Base-by-base conservation (phyloP, 1,140 invertebrate species). In the Sipha flava region DNA sequence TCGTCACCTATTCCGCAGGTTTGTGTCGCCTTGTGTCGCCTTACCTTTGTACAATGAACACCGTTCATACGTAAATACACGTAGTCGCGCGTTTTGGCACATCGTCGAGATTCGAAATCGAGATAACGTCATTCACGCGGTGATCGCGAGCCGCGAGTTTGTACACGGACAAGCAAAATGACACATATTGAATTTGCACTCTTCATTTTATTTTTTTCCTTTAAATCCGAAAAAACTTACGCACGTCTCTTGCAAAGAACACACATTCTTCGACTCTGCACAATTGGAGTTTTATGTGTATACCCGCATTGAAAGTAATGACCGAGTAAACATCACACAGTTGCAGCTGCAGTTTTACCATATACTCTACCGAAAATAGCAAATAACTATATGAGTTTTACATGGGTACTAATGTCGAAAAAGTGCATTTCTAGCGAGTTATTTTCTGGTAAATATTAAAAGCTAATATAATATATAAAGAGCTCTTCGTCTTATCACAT, bases 71-170 rank as follows among this genome's bases (percentile, higher is more conserved):
- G 29, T 66, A 31, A 26, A 57, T 59, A 23, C 14, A 70, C 40
- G 40, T 7, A 5, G 5, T 21, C 29, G 57, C 29, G 9, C 26
- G 3, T n/a, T 54, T 31, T 3, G 47, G 40, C 14, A 52, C 26
- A 29, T 49, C n/a, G 29, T n/a, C 47, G 31, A 54, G 70, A 73
- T 73, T 3, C 18, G 2, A 49, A 37, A 52, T 49, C 45, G 3
- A 73, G 70, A 73, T 73, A 73, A 73, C 70, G 70, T 73, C 70
- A 73, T 49, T 52, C 47, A 52, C n/a, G 29, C 57, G n/a, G 23
- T 9, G 66, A 47, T 29, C 43, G 66, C 23, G 2, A 5, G 43
- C 5, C 40, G n/a, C n/a, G 16, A 47, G 3, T 26, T 59, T 59
- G 16, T 43, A 43, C 37, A 12, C 21, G 43, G n/a, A 66, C 66